These are phyloP conservation scores for Chymomyza costata DNA, from an alignment of 1,140 invertebrate species.

Conservation along the genomic window DNA sequence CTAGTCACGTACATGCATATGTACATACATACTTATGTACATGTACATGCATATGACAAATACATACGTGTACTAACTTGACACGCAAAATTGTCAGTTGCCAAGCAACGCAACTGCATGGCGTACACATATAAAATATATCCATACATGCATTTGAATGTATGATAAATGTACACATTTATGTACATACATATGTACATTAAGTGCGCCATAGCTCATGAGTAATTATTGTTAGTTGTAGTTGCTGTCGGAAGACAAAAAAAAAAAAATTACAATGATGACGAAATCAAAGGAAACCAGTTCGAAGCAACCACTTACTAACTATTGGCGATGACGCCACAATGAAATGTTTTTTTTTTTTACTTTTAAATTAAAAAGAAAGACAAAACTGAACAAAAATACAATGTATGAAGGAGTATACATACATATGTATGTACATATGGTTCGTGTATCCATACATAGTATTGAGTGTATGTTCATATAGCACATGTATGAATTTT, in stretches of 20 bases:
- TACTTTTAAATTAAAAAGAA: no score
- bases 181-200: constrained; percentile 1
- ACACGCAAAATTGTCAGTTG: constrained; percentile 42
- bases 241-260: not conserved
- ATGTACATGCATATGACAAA: no score
- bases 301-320: constrained; percentile 44
- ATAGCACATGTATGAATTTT: no score
- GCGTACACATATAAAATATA: not conserved
- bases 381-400: no score
- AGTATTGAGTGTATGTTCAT: no score
- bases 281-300: constrained; percentile 59
- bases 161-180: constrained; percentile 3
- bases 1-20: no score
- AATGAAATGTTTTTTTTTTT: constrained; percentile 6
- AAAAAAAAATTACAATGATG: constrained; percentile 29
- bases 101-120: constrained; percentile 26
- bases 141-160: no score
- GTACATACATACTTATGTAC: no score
- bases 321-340: constrained; percentile 69
- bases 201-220: not conserved
- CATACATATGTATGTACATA: no score
- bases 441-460: no score
- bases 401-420: no score
- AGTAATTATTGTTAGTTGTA: constrained; percentile 3
- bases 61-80: no score